Percentiles rank a stretch among this genome's conserved stretches.
Conservation (phyloP, 2,113 vertebrate species). For the Varanus komodoensis region DNA sequence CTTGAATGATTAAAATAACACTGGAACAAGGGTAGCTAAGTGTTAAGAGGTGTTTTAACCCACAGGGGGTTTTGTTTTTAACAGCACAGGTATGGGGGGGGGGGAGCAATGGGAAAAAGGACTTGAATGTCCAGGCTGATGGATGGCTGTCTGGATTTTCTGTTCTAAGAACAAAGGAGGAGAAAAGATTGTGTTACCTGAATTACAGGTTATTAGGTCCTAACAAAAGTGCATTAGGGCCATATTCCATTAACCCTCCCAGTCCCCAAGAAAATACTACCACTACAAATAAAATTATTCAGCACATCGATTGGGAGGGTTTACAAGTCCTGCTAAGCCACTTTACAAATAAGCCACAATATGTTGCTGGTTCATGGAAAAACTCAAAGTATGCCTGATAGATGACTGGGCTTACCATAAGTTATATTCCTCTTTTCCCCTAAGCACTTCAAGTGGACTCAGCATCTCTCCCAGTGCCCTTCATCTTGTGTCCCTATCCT, state of each 20-base stretch:
- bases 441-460: too few species aligned
- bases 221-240: neutral
- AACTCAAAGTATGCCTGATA: too few species aligned
- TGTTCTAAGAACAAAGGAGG: slow-evolving; percentile 3
- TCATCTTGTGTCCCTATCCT: too few species aligned
- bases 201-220: neutral
- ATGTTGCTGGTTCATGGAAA: too few species aligned
- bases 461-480: too few species aligned
- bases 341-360: too few species aligned
- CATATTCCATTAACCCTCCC: neutral
- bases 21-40: neutral
- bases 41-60: neutral
- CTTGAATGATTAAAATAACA: neutral
- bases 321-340: too few species aligned
- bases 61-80: neutral
- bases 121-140: neutral
- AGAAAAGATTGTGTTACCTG: neutral
- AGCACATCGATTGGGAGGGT: neutral
- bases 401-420: too few species aligned
- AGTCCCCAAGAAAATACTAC: neutral
- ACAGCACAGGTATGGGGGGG: neutral
- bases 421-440: too few species aligned
- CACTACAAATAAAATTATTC: slow-evolving; percentile 4
- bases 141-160: neutral
- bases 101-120: neutral